These are phyloP conservation scores for Grammomys dolichurus DNA, from an alignment of 2,113 vertebrate species.

Conservation along the genomic window DNA sequence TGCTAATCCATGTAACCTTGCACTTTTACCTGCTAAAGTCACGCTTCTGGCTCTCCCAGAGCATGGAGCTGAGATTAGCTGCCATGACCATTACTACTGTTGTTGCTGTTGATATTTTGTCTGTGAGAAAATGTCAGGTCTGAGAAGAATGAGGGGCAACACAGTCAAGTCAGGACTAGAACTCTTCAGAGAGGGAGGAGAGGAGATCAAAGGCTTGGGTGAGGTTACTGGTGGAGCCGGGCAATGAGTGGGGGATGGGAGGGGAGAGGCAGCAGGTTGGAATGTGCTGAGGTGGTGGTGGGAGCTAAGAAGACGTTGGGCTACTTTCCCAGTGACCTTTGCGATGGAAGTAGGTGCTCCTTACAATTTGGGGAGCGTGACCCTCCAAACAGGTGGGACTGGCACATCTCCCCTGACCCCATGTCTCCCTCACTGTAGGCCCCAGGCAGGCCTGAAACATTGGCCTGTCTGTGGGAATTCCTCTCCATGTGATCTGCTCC, in stretches of 20 bases:
- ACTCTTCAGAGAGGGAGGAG: neutral
- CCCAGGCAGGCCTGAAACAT: neutral
- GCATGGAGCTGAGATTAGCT: neutral
- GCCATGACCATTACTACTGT: neutral
- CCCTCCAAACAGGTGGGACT: neutral
- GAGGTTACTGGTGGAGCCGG: neutral
- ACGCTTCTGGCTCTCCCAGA: neutral
- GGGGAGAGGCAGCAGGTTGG: neutral
- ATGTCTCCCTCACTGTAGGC: neutral
- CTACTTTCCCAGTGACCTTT: neutral
- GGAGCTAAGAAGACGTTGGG: too few species aligned
- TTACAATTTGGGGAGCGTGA: neutral
- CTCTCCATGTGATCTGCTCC: neutral
- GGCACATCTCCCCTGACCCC: rapidly evolving
- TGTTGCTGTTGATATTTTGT: neutral
- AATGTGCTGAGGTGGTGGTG: neutral
- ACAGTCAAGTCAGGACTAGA: neutral
- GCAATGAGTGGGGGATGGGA: neutral
- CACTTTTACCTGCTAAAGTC: neutral
- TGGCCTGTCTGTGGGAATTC: slow-evolving; percentile 29
- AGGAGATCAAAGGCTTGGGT: neutral
- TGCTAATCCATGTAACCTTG: neutral
- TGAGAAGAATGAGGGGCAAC: neutral
- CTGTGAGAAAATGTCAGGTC: neutral
- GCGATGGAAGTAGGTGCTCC: neutral